These are phyloP conservation scores for Eupithecia subfuscata DNA, from an alignment of 2,888 invertebrate species.

Conservation along the genomic window DNA sequence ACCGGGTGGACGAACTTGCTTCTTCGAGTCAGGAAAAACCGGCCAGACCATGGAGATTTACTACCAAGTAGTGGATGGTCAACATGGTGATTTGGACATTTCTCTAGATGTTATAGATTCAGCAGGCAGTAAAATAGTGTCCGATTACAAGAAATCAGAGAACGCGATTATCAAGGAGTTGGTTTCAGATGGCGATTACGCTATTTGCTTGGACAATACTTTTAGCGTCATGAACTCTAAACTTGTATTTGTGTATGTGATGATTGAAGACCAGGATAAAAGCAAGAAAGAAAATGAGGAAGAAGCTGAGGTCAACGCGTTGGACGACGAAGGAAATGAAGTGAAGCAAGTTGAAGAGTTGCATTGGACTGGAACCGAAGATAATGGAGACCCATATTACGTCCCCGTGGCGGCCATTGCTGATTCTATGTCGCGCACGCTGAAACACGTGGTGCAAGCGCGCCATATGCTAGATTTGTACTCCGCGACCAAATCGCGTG, in stretches of 20 bases:
- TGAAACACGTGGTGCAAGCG: constrained; percentile 85
- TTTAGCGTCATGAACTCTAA: constrained; percentile 92
- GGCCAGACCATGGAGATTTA: constrained; percentile 72
- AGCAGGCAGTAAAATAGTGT: constrained; percentile 82
- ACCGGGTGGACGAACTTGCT: constrained; percentile 68
- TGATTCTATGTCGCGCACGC: constrained; percentile 86
- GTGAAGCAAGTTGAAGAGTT: constrained; percentile 62
- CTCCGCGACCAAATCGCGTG: constrained; percentile 90
- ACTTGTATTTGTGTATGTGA: constrained; percentile 91
- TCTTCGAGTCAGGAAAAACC: constrained; percentile 66
- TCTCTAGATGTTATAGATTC: constrained; percentile 89
- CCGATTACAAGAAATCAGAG: constrained; percentile 88
- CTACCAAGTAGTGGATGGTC: constrained; percentile 89
- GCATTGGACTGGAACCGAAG: constrained; percentile 66
- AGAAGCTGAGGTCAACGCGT: constrained; percentile 45
- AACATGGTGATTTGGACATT: constrained; percentile 92
- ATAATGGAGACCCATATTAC: constrained; percentile 61
- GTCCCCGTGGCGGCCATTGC: constrained; percentile 83
- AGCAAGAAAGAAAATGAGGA: constrained; percentile 50
- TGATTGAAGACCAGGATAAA: constrained; percentile 84
- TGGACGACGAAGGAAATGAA: constrained; percentile 56
- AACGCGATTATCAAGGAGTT: constrained; percentile 87
- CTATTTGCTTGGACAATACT: constrained; percentile 94
- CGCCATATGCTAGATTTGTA: constrained; percentile 87
- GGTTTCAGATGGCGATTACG: constrained; percentile 88